Base-by-base conservation (phyloP, 2,797 vertebrate genomes). In the Nannoperca obscura region DNA sequence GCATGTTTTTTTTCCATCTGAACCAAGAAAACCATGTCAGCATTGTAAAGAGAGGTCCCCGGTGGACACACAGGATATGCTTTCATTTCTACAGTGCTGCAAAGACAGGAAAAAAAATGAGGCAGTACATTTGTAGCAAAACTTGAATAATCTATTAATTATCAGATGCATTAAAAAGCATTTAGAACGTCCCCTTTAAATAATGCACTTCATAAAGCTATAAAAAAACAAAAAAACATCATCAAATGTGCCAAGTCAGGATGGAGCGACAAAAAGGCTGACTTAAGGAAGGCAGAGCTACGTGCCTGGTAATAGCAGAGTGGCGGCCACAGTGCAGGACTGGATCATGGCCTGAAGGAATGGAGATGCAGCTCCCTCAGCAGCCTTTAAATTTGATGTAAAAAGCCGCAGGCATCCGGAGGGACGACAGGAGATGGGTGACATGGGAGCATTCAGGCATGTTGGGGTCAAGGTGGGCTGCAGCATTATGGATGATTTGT, bases 371-470 rank as follows among this genome's bases (percentile, higher is more conserved):
- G 74, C 64, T 89, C 80, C 81, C 83, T 88, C 80, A 54, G 84
- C 83, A 81, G 73, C 77, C 65, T 80, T 81, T 84, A 73, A 82
- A 76, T 81, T 53, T 75, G 78, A 89, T 76, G 79, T 67, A 83
- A 90, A 84, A 85, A 87, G 85, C 86, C 22, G 59, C 60, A 66
- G 79, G 82, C 73, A 72, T 62, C 63, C 30, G 3, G 32, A 72
- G 63, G 71, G 36, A 52, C 66, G 46, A 50, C 50, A n/a, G 50
- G 60, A 53, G 63, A 81, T 70, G 54, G 77, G 61, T 83, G 82
- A 80, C 74, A 74, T 17, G 63, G 66, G 61, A 73, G 53, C 27
- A 0, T 7, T 69, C 17, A 52, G 62, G 57, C 59, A 57, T 66
- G 58, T 36, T 49, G 63, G 77, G 81, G 84, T 87, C 74, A 82